Conservation (phyloP, 2,113 vertebrate genomes). For the Eleginops maclovinus region DNA sequence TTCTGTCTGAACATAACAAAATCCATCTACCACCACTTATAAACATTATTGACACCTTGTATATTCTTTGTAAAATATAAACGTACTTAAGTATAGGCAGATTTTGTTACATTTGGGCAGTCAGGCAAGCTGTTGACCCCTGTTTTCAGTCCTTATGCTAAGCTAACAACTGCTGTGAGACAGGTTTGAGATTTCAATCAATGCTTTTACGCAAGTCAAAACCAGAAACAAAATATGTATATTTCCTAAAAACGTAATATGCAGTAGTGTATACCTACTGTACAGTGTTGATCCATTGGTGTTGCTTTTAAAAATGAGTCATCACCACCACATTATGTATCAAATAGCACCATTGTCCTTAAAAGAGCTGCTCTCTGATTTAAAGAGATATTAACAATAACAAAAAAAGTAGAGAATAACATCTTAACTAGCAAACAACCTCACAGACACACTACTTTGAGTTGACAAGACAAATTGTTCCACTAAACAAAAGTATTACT, state of each 20-base stretch:
- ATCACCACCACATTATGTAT: constrained; percentile 14
- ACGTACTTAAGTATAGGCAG: neutral
- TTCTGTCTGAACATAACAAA: neutral
- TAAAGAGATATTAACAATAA: too few relatives aligned
- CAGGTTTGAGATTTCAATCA: neutral
- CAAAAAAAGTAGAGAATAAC: constrained; percentile 13
- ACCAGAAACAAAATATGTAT: neutral
- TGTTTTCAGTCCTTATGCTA: neutral
- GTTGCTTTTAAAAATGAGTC: neutral
- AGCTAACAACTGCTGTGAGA: neutral
- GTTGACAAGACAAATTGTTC: neutral
- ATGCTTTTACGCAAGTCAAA: neutral
- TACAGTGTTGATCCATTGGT: constrained; percentile 5
- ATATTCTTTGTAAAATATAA: neutral
- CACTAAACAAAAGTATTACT: constrained; percentile 24
- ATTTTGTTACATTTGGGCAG: neutral
- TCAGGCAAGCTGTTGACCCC: neutral
- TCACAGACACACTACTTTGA: constrained; percentile 10
- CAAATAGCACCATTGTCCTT: constrained; percentile 72
- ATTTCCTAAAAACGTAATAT: constrained; percentile 14
- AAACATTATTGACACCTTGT: neutral
- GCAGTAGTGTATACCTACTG: neutral
- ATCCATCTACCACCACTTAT: neutral
- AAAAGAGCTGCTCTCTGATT: constrained; percentile 11
- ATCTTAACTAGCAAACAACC: constrained; percentile 13